Evolutionary conservation across 2,797 vertebrate species (phyloP).

Genomic region (Apogon hyalosoma): DNA sequence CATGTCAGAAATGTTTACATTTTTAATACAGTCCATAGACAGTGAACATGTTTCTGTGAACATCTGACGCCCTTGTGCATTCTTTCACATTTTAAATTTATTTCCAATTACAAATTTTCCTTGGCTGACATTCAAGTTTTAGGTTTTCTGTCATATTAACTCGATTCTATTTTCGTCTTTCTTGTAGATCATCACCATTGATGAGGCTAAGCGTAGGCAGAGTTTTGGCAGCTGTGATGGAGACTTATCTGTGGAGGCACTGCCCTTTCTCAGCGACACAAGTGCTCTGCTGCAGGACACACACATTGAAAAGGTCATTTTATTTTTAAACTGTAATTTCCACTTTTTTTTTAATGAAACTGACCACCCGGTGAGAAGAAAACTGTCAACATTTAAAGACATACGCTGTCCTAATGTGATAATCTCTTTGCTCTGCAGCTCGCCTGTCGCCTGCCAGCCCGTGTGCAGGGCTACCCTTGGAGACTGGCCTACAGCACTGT

Average conservation of each 20-base stretch:
- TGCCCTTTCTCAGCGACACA: slow-evolving; percentile 88
- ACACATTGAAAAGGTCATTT: slow-evolving; percentile 92
- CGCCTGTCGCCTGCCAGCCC: slow-evolving; percentile 90
- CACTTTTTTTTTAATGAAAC: neutral
- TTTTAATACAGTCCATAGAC: no score
- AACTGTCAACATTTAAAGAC: neutral
- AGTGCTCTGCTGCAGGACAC: slow-evolving; percentile 93
- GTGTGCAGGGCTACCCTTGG: slow-evolving; percentile 96
- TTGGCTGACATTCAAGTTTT: neutral
- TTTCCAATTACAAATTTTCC: neutral
- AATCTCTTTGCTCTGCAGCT: slow-evolving; percentile 81
- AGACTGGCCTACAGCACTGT: slow-evolving; percentile 92
- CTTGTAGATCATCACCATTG: slow-evolving; percentile 94
- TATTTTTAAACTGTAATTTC: neutral
- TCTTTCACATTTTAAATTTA: neutral
- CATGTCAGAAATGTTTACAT: no score
- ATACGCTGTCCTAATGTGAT: neutral
- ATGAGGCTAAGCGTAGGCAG: slow-evolving; percentile 95
- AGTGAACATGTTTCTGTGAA: neutral
- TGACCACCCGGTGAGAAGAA: neutral
- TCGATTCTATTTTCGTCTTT: neutral
- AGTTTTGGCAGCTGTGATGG: slow-evolving; percentile 91
- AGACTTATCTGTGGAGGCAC: slow-evolving; percentile 81
- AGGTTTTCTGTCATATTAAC: neutral
- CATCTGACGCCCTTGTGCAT: neutral